Evolutionary conservation across 2,888 invertebrate genomes (phyloP).

Genomic region (Pheosia gnoma): DNA sequence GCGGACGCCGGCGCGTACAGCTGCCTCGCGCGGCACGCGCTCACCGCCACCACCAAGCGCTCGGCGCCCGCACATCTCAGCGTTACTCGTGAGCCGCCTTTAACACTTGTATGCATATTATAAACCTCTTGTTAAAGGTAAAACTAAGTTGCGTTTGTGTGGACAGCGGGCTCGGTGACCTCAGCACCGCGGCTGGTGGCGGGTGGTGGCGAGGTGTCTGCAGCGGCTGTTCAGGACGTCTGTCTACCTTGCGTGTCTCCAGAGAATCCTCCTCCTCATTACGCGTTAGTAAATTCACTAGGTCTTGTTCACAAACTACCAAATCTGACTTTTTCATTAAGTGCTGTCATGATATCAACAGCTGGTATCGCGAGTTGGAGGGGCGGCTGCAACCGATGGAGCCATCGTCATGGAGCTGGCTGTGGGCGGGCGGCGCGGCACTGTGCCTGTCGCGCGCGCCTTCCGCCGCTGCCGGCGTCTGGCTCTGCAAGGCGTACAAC

Average conservation of each 20-base stretch:
- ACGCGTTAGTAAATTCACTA: constrained; percentile 73
- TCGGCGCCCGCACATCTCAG: constrained; percentile 85
- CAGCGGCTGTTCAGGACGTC: constrained; percentile 81
- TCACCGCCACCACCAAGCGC: constrained; percentile 86
- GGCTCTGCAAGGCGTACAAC: constrained; percentile 89
- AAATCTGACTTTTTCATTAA: background rate
- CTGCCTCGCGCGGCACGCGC: constrained; percentile 87
- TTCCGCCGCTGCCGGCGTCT: constrained; percentile 85
- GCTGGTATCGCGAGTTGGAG: constrained; percentile 82
- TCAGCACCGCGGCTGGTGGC: constrained; percentile 83
- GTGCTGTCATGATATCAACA: constrained; percentile 34
- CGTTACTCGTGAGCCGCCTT: constrained; percentile 76
- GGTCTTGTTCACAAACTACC: background rate
- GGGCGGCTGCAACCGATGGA: constrained; percentile 76
- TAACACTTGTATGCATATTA: background rate
- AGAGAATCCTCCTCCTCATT: constrained; percentile 86
- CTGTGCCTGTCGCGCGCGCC: constrained; percentile 86
- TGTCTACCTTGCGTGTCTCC: constrained; percentile 87
- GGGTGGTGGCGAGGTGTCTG: constrained; percentile 78
- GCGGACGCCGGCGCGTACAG: constrained; percentile 87
- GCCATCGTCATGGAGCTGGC: constrained; percentile 72
- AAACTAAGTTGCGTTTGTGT: background rate
- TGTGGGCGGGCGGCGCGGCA: constrained; percentile 89
- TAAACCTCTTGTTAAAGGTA: background rate
- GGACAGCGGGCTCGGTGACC: constrained; percentile 56